Base-by-base conservation (phyloP, 2,113 vertebrate species). In the Cettia cetti region DNA sequence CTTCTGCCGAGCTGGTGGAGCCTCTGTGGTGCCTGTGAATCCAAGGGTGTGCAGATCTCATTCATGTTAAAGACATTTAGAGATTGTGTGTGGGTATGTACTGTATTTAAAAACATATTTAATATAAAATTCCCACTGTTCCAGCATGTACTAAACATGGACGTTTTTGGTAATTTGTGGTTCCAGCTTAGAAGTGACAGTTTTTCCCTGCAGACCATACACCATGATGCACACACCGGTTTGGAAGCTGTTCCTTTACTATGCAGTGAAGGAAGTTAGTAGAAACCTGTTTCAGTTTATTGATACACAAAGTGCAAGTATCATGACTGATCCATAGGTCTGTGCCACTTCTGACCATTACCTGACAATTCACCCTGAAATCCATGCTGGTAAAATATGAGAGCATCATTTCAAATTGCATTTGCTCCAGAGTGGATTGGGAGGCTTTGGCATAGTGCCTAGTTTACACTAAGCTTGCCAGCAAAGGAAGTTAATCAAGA, bases 401-500 rank as follows among this genome's bases (percentile, higher is more conserved):
- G 83, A 44, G 45, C 3, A 16, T 69, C 49, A 66, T 59, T 95
- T 71, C 78, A 71, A 50, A 71, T 30, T 82, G 20, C 40, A 26
- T 79, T 93, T 76, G 37, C 39, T 91, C 52, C 76, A 54, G 52
- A 78, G 81, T 78, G 72, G 42, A 45, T 33, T 74, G 78, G 61
- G 82, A 94, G 64, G 61, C 56, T 71, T 88, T 94, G 95, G 90
- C 94, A 20, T 3, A 50, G 74, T 1, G 42, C 77, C 93, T 53
- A 14, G 84, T 96, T 92, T 95, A 87, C 61, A 44, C 78, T 87
- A 18, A 52, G 61, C 64, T 23, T 91, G 84, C 87, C 90, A 94
- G 61, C 66, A 85, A 77, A 64, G 90, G 69, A 95, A 89, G 89
- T 94, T 95, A 84, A 95, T 94, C 77, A 92, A 50, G 74, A 89